phyloP scores from a whole-genome alignment of 2,888 invertebrate genomes.

The Corbicula japonica region DNA sequence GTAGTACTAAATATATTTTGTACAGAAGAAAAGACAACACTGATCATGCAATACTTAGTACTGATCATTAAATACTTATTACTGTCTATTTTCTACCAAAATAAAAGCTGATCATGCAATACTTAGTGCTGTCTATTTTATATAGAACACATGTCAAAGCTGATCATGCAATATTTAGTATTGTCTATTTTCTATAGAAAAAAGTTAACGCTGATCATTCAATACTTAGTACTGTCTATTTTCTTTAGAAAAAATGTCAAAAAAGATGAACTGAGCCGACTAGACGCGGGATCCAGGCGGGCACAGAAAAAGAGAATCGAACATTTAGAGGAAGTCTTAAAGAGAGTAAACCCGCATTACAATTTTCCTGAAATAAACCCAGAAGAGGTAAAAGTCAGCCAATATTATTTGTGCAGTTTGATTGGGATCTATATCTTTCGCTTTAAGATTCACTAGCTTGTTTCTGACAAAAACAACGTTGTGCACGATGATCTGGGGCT shows the following conservation, averaged over 20 bases:
- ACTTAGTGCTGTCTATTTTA: background rate
- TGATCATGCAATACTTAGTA: background rate
- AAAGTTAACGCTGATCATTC: background rate
- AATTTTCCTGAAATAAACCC: constrained; percentile 61
- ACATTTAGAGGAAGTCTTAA: constrained; percentile 66
- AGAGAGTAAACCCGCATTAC: constrained; percentile 51
- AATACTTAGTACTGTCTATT: background rate
- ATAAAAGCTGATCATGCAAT: background rate
- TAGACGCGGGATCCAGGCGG: constrained; percentile 54
- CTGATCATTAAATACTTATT: background rate
- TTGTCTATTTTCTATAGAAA: background rate
- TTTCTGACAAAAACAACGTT: too few relatives aligned
- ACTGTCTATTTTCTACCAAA: background rate
- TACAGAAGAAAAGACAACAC: background rate
- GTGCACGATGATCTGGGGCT: too few relatives aligned
- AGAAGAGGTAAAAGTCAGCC: constrained; percentile 32
- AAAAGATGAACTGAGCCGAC: constrained; percentile 51
- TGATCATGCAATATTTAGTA: background rate
- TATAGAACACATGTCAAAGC: background rate
- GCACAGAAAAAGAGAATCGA: constrained; percentile 69
- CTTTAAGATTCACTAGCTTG: too few relatives aligned
- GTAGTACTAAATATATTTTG: background rate
- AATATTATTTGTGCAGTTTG: too few relatives aligned
- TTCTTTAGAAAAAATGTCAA: constrained; percentile 49
- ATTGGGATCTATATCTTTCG: too few relatives aligned